Base-by-base conservation (phyloP, 1,140 invertebrate genomes). In the Lysiphlebus fabarum region DNA sequence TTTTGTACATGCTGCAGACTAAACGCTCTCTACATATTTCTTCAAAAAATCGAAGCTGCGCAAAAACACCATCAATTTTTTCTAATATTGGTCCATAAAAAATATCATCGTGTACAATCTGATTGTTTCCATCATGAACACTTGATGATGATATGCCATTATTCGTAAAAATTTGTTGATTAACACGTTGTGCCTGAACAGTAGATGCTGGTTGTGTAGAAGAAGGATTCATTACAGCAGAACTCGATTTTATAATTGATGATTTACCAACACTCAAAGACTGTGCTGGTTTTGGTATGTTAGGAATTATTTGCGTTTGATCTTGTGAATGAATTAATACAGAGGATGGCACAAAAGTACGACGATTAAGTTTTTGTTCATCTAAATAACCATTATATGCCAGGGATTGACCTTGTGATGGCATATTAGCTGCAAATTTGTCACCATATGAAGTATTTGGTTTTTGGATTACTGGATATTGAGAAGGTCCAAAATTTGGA, bases 1-100 rank as follows among this genome's bases (percentile, higher is more conserved):
- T 88, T 67, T 88, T 89, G 77, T 93, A 93, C 82, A 92, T 86
- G 59, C 85, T 87, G 72, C 90, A 93, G 2, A 92, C 84, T 2
- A 91, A 82, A 64, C 89, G 78, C 67, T 92, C 89, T 57, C 83
- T 82, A 71, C 91, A 93, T 0, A 82, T 81, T 63, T 89, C 85
- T 4, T 90, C 89, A 1, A 69, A 71, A 63, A 83, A 79, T 26
- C 86, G 86, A 44, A 92, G 71, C 44, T 87, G 84, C 7, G 70
- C 75, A 38, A 92, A 84, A 43, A 92, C 87, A 7, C 85, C 83
- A 65, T 92, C 90, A 7, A 93, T 84, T 68, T 84, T 85, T 5
- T 85, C 81, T 14, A 92, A 68, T 44, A 93, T 87, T 6, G 87
- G 84, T n/a, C 85, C 86, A 70, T 91, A 93, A 78, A 90, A 92